Percentiles rank a stretch among this genome's conserved stretches.
Conservation (phyloP, 1,140 invertebrate genomes). For the Solenopsis fugax region DNA sequence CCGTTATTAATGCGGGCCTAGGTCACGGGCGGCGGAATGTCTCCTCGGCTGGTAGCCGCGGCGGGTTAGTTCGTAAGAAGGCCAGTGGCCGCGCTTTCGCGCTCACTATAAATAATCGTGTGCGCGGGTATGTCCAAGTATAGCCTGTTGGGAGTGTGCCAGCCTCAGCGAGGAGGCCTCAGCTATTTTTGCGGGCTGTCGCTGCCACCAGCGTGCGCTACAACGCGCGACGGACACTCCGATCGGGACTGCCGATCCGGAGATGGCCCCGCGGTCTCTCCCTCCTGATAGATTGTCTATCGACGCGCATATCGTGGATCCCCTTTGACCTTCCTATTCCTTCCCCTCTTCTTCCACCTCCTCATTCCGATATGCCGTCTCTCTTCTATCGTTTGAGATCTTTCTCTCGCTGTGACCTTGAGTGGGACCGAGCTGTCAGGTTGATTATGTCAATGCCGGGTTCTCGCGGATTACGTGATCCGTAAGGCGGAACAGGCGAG, state of each 20-base stretch:
- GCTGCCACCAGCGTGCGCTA: conserved; percentile 79
- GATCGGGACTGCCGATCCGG: conserved; percentile 75
- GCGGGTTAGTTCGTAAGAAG: conserved; percentile 86
- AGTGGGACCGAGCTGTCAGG: conserved; percentile 47
- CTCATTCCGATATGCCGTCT: conserved; percentile 1
- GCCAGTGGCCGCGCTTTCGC: conserved; percentile 87
- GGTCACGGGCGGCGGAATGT: conserved; percentile 86
- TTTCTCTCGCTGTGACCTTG: conserved; percentile 67
- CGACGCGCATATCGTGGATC: background rate
- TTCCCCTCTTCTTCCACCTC: background rate
- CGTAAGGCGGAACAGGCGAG: background rate
- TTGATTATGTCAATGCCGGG: conserved; percentile 59
- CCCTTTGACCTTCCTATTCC: background rate
- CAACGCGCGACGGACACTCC: conserved; percentile 78
- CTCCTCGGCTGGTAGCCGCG: conserved; percentile 75
- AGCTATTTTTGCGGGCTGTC: conserved; percentile 86
- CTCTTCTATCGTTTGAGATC: conserved; percentile 9
- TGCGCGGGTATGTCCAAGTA: conserved; percentile 90
- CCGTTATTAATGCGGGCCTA: conserved; percentile 86
- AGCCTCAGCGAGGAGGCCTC: conserved; percentile 85
- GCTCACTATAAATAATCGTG: conserved; percentile 88
- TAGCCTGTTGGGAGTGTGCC: conserved; percentile 90
- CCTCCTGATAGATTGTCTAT: background rate
- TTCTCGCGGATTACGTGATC: conserved; percentile 24
- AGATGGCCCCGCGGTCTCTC: conserved; percentile 57